Conservation (phyloP, 1,140 invertebrate species). For the Drosophila equinoxialis region DNA sequence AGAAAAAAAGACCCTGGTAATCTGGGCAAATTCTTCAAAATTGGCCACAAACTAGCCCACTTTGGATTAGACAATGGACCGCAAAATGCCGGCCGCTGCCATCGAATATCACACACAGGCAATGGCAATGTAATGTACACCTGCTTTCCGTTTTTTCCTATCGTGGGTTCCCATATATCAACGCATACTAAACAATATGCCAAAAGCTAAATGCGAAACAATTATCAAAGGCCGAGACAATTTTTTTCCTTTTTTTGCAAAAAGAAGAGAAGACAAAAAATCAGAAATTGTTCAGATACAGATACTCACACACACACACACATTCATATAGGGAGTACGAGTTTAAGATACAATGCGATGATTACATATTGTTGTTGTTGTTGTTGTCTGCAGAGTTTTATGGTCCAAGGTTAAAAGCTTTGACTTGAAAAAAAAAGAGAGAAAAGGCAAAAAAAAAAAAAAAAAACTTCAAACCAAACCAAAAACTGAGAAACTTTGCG, state of each 20-base stretch:
- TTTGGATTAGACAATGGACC: constrained; percentile 63
- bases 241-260: constrained; percentile 59
- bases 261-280: constrained; percentile 23
- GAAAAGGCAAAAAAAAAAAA: constrained; percentile 18
- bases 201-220: constrained; percentile 74
- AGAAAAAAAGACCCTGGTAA: constrained; percentile 18
- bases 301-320: constrained; percentile 63
- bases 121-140: constrained; percentile 32
- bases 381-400: constrained; percentile 75
- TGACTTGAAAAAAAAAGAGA: constrained; percentile 55
- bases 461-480: constrained; percentile 13
- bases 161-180: constrained; percentile 64
- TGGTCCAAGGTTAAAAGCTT: constrained; percentile 82
- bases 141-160: constrained; percentile 40
- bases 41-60: constrained; percentile 75
- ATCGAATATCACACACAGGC: constrained; percentile 23
- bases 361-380: constrained; percentile 65
- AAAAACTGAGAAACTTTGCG: constrained; percentile 61
- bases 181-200: constrained; percentile 71
- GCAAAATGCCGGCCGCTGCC: constrained; percentile 29
- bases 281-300: constrained; percentile 59
- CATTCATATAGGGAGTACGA: constrained; percentile 50
- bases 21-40: constrained; percentile 71
- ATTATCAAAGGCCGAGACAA: constrained; percentile 67
- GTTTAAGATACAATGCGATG: constrained; percentile 77